Base-by-base conservation (phyloP, 2,113 vertebrate genomes). In the Progne subis region DNA sequence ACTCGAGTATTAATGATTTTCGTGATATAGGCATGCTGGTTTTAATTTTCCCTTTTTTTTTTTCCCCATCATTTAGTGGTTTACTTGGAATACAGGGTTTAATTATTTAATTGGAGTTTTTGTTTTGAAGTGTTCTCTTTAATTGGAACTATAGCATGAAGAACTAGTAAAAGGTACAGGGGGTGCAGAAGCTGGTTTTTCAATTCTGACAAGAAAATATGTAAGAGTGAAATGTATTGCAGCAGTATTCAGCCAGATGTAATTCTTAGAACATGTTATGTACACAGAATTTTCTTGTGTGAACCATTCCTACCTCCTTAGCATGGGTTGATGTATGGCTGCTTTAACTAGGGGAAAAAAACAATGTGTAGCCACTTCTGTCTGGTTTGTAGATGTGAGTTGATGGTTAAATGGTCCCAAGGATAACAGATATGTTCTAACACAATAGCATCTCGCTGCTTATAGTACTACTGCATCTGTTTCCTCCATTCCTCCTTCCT, bases 21-120 rank as follows among this genome's bases (percentile, higher is more conserved):
- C 74, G 7, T 85, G 37, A 24, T 56, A 87, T n/a, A 74, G 39
- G 24, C 50, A 67, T 26, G 50, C 41, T 55, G 10, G 10, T 39
- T 88, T 87, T 77, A 39, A 69, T 82, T 74, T 77, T 70, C 14
- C 6, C 1, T 4, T 34, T 56, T 31, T 81, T 50, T 37, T 37
- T 37, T 37, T 37, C 44, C 57, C 39, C 15, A 1, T 57, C 21
- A 31, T 55, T 74, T 64, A 34, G 8, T 75, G 21, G 52, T 76
- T 87, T 64, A 19, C 32, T 72, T 82, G 63, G 24, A 69, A 50
- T 72, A 50, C 23, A 47, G 26, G n/a, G 77, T 82, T 86, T 92
- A 50, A 64, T 89, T 95, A 76, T 82, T 86, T 91, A 43, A 64
- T 86, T 95, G n/a, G 56, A 34, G 4, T 61, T 87, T 82, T 87